phyloP scores from a whole-genome alignment of 2,888 invertebrate genomes.

The Hyposoter dolosus region DNA sequence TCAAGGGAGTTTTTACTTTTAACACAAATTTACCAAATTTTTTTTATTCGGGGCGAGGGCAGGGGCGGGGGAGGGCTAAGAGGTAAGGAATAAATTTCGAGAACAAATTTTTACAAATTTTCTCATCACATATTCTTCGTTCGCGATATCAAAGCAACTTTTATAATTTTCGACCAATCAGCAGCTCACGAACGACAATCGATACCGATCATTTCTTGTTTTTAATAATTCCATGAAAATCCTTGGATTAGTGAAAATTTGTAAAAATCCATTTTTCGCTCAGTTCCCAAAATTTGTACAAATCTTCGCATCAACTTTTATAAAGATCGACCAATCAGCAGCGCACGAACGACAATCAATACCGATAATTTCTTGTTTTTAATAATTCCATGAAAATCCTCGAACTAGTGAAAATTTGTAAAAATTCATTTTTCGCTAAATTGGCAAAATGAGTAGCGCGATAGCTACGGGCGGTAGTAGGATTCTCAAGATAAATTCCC shows the following conservation, averaged over 20 bases:
- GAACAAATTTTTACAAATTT: slow-evolving; percentile 3
- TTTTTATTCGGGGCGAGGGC: not conserved
- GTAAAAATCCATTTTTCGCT: not conserved
- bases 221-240: not conserved
- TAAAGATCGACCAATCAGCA: not conserved
- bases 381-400: not conserved
- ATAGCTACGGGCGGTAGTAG: not conserved
- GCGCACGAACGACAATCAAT: not conserved
- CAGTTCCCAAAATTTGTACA: not conserved
- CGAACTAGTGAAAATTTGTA: not conserved
- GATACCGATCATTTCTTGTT: not conserved
- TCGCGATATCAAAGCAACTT: not conserved
- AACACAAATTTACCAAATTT: slow-evolving; percentile 9
- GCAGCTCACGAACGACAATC: not conserved
- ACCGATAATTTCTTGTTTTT: not conserved
- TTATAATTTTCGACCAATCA: not conserved
- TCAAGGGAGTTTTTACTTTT: slow-evolving; percentile 18
- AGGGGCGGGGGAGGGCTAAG: not conserved
- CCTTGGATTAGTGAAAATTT: not conserved
- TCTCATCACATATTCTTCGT: not conserved
- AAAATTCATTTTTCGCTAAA: not conserved
- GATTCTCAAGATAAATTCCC: slow-evolving; percentile 19
- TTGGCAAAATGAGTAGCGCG: not conserved
- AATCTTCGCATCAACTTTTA: not conserved
- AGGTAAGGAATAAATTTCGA: not conserved